These are phyloP conservation scores for Syrrhaptes paradoxus DNA, from an alignment of 2,113 vertebrate species.

Conservation along the genomic window DNA sequence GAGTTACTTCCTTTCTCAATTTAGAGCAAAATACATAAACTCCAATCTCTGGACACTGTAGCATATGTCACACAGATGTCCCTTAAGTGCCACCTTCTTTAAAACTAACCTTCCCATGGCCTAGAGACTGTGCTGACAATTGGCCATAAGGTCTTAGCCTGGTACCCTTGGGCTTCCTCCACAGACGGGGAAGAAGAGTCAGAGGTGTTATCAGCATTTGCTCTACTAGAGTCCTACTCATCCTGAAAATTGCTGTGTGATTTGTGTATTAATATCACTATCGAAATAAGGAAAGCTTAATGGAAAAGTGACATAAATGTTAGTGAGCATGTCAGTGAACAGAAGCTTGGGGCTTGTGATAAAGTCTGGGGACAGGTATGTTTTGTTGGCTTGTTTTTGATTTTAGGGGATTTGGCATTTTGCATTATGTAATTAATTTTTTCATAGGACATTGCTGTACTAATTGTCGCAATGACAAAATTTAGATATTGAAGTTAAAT, in stretches of 20 bases:
- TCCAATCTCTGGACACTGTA: slow-evolving; percentile 27
- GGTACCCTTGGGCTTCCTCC: not conserved
- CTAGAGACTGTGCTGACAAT: not conserved
- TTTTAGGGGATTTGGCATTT: not conserved
- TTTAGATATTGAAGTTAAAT: not conserved
- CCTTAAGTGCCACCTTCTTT: slow-evolving; percentile 14
- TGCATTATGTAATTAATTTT: not conserved
- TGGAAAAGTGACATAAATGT: not conserved
- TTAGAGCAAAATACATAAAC: slow-evolving; percentile 17
- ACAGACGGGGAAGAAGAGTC: not conserved
- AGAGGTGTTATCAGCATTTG: not conserved
- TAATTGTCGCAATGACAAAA: not conserved
- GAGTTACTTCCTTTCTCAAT: slow-evolving; percentile 39
- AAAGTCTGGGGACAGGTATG: not conserved
- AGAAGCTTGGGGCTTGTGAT: not conserved
- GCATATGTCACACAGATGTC: slow-evolving; percentile 8
- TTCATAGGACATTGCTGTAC: not conserved
- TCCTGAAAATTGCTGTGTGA: not conserved
- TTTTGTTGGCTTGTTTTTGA: not conserved
- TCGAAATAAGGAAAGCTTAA: not conserved
- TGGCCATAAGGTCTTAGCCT: not conserved
- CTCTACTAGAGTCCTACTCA: not conserved
- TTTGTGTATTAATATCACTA: not conserved
- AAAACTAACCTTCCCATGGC: not conserved
- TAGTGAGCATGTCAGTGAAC: not conserved